These are phyloP conservation scores for Acronicta aceris DNA, from an alignment of 2,888 invertebrate species.

Conservation along the genomic window DNA sequence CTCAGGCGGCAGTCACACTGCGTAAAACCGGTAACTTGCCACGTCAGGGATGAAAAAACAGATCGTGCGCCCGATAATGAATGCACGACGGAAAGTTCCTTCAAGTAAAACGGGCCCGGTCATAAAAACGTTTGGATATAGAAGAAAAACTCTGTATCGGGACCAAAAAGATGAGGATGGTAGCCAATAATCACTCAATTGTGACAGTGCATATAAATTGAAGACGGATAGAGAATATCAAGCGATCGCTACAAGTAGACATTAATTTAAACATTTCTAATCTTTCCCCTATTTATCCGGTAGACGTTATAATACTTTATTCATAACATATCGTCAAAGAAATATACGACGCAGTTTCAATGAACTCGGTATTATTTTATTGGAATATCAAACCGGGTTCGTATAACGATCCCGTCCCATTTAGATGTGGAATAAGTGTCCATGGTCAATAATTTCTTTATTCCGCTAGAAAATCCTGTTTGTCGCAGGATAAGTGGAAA, in stretches of 20 bases:
- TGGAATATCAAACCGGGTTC: conserved; percentile 9
- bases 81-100: conserved; percentile 50
- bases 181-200: conserved; percentile 24
- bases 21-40: conserved; percentile 50
- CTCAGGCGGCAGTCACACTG: conserved; percentile 25
- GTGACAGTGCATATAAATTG: conserved; percentile 31
- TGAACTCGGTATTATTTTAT: conserved; percentile 16
- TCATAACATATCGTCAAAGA: conserved; percentile 8
- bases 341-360: conserved; percentile 1
- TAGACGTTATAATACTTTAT: neutral
- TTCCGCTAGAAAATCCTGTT: conserved; percentile 52
- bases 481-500: conserved; percentile 50
- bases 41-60: conserved; percentile 50
- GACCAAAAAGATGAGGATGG: conserved; percentile 21
- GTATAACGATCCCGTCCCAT: conserved; percentile 12
- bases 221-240: conserved; percentile 34
- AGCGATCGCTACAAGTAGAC: conserved; percentile 3
- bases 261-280: conserved; percentile 17
- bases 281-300: conserved; percentile 16
- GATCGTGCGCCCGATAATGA: conserved; percentile 45
- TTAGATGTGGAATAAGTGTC: conserved; percentile 24
- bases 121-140: conserved; percentile 34
- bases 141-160: conserved; percentile 31
- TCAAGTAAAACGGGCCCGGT: conserved; percentile 20
- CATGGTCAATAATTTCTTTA: conserved; percentile 45